A percentile compares a stretch with the other conserved stretches of the same genome.
Evolutionary conservation across 2,888 invertebrate species (phyloP).

Genomic region (Eretmocerus hayati): DNA sequence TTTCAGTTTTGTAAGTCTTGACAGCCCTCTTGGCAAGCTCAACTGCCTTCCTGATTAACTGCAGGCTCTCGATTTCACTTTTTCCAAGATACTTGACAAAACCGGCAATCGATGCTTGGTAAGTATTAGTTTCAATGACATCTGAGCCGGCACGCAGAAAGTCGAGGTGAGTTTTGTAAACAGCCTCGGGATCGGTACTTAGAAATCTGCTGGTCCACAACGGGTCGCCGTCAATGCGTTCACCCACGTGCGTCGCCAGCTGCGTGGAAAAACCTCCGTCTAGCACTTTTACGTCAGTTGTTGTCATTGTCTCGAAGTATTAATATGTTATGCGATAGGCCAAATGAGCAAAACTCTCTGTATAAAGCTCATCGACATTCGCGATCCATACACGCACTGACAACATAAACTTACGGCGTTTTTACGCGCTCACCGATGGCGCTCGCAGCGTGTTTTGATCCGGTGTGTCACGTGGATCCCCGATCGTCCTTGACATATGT

Average conservation of each 20-base stretch:
- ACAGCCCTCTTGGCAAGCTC: conserved; percentile 68
- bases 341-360: too few relatives aligned
- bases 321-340: too few relatives aligned
- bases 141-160: conserved; percentile 82
- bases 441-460: too few relatives aligned
- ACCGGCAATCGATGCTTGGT: conserved; percentile 49
- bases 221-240: conserved; percentile 76
- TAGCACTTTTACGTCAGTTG: conserved; percentile 42
- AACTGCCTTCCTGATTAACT: conserved; percentile 69
- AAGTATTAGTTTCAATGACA: conserved; percentile 53
- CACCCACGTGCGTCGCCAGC: conserved; percentile 66
- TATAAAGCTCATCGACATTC: too few relatives aligned
- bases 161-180: conserved; percentile 73
- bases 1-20: conserved; percentile 37
- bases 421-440: too few relatives aligned
- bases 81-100: conserved; percentile 69
- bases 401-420: too few relatives aligned
- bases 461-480: too few relatives aligned
- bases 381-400: too few relatives aligned
- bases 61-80: conserved; percentile 59
- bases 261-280: conserved; percentile 80
- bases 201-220: conserved; percentile 84
- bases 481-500: too few relatives aligned
- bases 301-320: too few relatives aligned
- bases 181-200: conserved; percentile 69